phyloP scores from a whole-genome alignment of 30 jellyfish, hydroid and myxozoan genomes.

The Turritopsis dohrnii region DNA sequence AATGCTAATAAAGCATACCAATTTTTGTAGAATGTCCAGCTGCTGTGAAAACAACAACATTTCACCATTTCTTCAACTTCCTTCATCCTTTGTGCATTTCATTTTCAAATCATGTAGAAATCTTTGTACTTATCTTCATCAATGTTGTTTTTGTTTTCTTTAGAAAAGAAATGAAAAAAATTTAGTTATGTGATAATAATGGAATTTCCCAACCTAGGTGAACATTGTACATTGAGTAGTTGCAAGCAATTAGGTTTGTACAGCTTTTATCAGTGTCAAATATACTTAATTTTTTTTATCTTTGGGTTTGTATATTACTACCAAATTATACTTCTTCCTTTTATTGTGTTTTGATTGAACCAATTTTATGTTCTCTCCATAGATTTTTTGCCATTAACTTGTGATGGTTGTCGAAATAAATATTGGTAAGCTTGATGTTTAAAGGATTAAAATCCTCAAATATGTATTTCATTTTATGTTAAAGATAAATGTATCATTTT shows the following conservation, averaged over 20 bases:
- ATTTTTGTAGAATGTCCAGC: too few species aligned
- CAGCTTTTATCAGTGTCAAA: too few species aligned
- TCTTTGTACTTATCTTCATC: not conserved
- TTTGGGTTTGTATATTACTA: too few species aligned
- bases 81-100: too few species aligned
- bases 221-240: conserved; percentile 55
- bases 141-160: not conserved
- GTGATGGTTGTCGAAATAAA: conserved; percentile 54
- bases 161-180: not conserved
- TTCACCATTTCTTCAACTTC: too few species aligned
- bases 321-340: too few species aligned
- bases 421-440: conserved; percentile 47
- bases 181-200: not conserved
- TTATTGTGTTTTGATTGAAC: not conserved
- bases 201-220: conserved; percentile 90
- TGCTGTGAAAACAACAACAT: too few species aligned
- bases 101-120: too few species aligned
- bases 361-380: not conserved
- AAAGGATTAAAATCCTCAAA: too few species aligned
- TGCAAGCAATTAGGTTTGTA: conserved; percentile 75
- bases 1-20: too few species aligned
- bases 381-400: conserved; percentile 66
- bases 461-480: not conserved
- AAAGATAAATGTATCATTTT: too few species aligned
- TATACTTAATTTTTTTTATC: too few species aligned